Conservation (phyloP, 2,888 invertebrate species). For the Ctena decussata region DNA sequence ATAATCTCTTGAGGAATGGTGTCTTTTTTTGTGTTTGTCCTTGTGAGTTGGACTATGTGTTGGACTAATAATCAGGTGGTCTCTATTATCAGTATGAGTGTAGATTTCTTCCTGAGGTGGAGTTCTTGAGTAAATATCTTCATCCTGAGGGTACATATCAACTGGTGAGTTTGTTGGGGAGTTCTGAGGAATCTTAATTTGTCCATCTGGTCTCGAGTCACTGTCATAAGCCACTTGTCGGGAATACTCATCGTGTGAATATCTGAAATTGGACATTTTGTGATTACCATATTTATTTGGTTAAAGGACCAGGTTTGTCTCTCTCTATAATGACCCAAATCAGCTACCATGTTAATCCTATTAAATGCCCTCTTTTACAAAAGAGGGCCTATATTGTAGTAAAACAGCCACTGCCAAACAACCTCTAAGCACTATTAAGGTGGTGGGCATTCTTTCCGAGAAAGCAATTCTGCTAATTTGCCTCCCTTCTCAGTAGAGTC, state of each 20-base stretch:
- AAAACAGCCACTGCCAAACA: too few relatives aligned
- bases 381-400: too few relatives aligned
- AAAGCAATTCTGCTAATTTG: too few relatives aligned
- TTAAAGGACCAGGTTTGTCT: too few relatives aligned
- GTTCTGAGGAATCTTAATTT: slow-evolving; percentile 31
- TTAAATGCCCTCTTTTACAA: too few relatives aligned
- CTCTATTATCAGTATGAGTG: not conserved
- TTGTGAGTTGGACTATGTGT: slow-evolving; percentile 7
- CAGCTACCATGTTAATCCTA: too few relatives aligned
- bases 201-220: slow-evolving; percentile 17
- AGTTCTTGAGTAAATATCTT: slow-evolving; percentile 15
- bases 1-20: slow-evolving; percentile 27
- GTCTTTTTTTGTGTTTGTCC: slow-evolving; percentile 18
- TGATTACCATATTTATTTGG: too few relatives aligned
- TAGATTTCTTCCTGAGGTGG: slow-evolving; percentile 6
- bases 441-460: too few relatives aligned
- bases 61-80: not conserved
- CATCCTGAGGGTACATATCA: slow-evolving; percentile 31
- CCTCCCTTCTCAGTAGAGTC: too few relatives aligned
- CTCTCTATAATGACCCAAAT: too few relatives aligned
- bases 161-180: slow-evolving; percentile 57
- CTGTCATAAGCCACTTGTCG: slow-evolving; percentile 43
- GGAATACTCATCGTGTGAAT: slow-evolving; percentile 66
- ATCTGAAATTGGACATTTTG: too few relatives aligned
- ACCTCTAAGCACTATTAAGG: too few relatives aligned